Base-by-base conservation (phyloP, 2,797 vertebrate species). In the Girardinus metallicus region DNA sequence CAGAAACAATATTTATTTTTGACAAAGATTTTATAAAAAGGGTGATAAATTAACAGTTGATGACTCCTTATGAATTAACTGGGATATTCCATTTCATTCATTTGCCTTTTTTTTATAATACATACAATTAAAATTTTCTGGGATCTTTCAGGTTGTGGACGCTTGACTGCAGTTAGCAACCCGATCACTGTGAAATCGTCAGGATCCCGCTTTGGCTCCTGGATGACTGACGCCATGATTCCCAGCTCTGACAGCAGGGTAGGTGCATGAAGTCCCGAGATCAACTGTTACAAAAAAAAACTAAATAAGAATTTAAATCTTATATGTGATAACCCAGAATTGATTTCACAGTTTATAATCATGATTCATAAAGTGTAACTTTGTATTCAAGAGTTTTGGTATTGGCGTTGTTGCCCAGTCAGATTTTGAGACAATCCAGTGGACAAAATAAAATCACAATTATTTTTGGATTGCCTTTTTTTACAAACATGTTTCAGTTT, bases 221-320 rank as follows among this genome's bases (percentile, higher is more conserved):
- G 98, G 98, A 99, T 99, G 98, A 99, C 97, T 0, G 98, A 99
- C 89, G 97, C 97, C 0, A 97, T 98, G 97, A 97, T 97, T 16
- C 97, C 97, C 88, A 98, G 97, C 80, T 90, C 96, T 0, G 98
- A 99, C 89, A 98, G 93, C 90, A 94, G 97, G 93, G 98, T 99
- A 93, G 95, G 97, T 88, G 73, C 57, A 39, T 78, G 6, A 43
- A 73, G 60, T 16, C 1, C 43, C 11, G 26, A 68, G 64, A 23
- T 41, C 8, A 36, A 26, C 11, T 39, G 9, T 68, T 68, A 68
- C 16, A 68, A 39, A 36, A n/a, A 34, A 41, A 12, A 18, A 10
- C 21, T 23, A 16, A 34, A 12, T 46, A 5, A 13, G 8, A 41
- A 36, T 23, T 55, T 13, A 41, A 2, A n/a, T 49, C 36, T 75